phyloP scores from a whole-genome alignment of 2,888 invertebrate genomes.

The Sinotaia quadrata region DNA sequence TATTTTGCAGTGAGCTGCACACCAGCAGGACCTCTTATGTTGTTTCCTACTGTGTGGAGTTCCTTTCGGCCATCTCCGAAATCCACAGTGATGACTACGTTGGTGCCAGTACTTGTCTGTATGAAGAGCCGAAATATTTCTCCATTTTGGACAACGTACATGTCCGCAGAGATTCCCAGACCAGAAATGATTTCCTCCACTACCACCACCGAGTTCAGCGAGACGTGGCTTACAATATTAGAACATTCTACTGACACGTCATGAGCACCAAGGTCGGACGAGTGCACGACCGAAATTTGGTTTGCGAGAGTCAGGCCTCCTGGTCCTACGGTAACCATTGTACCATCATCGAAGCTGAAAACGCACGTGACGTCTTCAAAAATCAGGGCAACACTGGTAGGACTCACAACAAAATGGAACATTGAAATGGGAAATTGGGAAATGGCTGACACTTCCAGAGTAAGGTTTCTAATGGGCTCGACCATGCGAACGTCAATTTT shows the following conservation, averaged over 20 bases:
- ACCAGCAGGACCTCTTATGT: slow-evolving; percentile 34
- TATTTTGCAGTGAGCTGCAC: slow-evolving; percentile 32
- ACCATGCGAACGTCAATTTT: slow-evolving; percentile 36
- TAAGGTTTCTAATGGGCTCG: slow-evolving; percentile 18
- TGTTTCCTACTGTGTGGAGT: slow-evolving; percentile 35
- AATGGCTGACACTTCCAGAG: slow-evolving; percentile 34
- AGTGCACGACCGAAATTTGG: slow-evolving; percentile 30
- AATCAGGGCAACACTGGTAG: not conserved
- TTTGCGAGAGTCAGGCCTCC: slow-evolving; percentile 12
- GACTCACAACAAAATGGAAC: slow-evolving; percentile 12
- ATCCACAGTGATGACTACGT: slow-evolving; percentile 35
- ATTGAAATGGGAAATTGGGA: not conserved
- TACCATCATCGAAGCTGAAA: slow-evolving; percentile 42
- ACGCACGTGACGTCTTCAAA: slow-evolving; percentile 23
- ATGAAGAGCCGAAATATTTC: slow-evolving; percentile 37
- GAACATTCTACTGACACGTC: slow-evolving; percentile 38
- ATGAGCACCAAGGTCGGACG: slow-evolving; percentile 40
- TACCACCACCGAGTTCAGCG: slow-evolving; percentile 27
- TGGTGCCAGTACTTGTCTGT: slow-evolving; percentile 40
- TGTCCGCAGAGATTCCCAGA: slow-evolving; percentile 32
- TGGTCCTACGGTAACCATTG: slow-evolving; percentile 4
- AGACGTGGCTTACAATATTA: slow-evolving; percentile 42
- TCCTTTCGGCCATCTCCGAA: slow-evolving; percentile 35
- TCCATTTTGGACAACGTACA: slow-evolving; percentile 29
- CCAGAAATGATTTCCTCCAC: slow-evolving; percentile 43